Evolutionary conservation across 2,888 invertebrate genomes (phyloP).

Genomic region (Hypsopygia costalis): DNA sequence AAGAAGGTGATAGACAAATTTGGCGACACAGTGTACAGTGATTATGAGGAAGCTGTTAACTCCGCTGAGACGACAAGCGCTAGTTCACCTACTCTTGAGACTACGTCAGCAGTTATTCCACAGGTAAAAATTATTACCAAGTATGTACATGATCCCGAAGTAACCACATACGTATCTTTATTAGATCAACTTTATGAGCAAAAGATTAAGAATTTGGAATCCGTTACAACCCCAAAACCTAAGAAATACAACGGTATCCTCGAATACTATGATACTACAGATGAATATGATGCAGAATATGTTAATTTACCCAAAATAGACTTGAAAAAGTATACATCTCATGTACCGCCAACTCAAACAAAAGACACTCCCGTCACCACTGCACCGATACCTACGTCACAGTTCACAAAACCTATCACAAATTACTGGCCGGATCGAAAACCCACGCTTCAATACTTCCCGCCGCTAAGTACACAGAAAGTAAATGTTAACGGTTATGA

Average conservation of each 20-base stretch:
- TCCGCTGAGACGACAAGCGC: constrained; percentile 35
- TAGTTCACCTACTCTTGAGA: constrained; percentile 18
- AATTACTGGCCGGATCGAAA: constrained; percentile 41
- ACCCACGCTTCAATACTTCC: constrained; percentile 65
- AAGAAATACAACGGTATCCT: constrained; percentile 39
- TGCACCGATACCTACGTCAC: constrained; percentile 21
- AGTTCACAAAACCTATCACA: constrained; percentile 23
- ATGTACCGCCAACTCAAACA: constrained; percentile 13
- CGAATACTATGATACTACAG: constrained; percentile 56
- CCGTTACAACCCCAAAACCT: constrained; percentile 29
- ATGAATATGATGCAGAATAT: constrained; percentile 60
- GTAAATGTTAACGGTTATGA: constrained; percentile 41
- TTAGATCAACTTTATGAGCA: not conserved
- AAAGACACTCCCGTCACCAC: constrained; percentile 16
- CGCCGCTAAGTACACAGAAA: constrained; percentile 44
- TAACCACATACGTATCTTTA: constrained; percentile 1
- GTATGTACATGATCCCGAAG: not conserved
- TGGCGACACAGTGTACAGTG: constrained; percentile 53
- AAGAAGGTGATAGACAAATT: constrained; percentile 46
- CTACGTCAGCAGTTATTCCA: not conserved
- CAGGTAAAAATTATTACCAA: not conserved
- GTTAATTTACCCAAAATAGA: constrained; percentile 53
- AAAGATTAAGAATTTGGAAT: constrained; percentile 13
- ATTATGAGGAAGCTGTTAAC: constrained; percentile 51
- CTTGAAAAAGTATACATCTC: constrained; percentile 47